Base-by-base conservation (phyloP, 2,797 vertebrate genomes). In the Cercopithecus hamlyni region DNA sequence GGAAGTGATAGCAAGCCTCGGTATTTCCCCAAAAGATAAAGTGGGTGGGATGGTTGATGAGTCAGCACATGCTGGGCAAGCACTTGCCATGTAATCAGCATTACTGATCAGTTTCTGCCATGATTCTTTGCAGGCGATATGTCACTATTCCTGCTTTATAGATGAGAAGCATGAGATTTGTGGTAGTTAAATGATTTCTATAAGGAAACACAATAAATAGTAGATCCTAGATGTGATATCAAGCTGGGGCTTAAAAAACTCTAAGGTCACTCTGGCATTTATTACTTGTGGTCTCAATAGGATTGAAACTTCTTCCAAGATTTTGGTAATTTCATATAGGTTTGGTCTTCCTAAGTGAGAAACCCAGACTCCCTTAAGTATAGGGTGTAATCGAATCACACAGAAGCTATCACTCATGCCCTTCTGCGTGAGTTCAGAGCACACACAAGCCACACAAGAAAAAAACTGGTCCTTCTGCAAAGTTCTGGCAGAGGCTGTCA, bases 141-240 rank as follows among this genome's bases (percentile, higher is more conserved):
- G 9, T 17, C 39, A 10, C 22, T 10, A 4, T 33, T 33, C 0
- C 0, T 36, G 8, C 4, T 17, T 2, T 41, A 20, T 5, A 11
- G 20, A 30, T 8, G 50, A 41, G 36, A 36, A 41, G 39, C 17
- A 39, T 86, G 17, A 36, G 61, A 50, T 7, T 50, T 8, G 11
- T 39, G 33, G 33, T n/a, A 19, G 20, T 64, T 45, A 48, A 64
- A 26, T 85, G 30, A 85, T 33, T 48, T 67, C 20, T 67, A 9
- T 24, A 50, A 86, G 33, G n/a, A 86, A 70, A 86, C 45, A 19
- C 14, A 86, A 70, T 70, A 48, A 50, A n/a, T 12, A 70, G 27
- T 33, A 36, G 14, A 27, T 5, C 4, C 7, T 48, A 15, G 20
- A 67, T 67, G 30, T 86, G 83, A 39, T 36, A 86, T 6, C 57